Evolutionary conservation across 2,888 invertebrate genomes (phyloP), one percentile per base, ranked within the genome.

Genomic region (Glaucopsyche alexis): DNA sequence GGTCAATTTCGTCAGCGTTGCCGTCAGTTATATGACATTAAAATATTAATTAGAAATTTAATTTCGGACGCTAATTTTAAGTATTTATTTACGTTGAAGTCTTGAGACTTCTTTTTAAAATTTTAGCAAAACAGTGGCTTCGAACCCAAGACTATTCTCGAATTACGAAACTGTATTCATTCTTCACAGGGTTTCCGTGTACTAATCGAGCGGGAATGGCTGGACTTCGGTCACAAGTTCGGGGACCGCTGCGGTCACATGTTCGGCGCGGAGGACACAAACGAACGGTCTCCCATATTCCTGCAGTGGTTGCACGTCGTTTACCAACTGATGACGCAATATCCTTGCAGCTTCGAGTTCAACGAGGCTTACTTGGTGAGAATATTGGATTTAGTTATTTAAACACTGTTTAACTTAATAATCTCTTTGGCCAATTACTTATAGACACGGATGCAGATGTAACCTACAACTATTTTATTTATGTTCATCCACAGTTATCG

Each of bases 221-320:
- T 99, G 55, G 98, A 97, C 85, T 99, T 98, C 90, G 99, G 99
- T 0, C 99, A 99, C 93, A 99, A 99, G 93, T 99, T 99, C 91
- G 97, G 97, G 7, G 99, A 99, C 90, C 95, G 99, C 71, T 98
- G 98, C 87, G 97, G 97, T 0, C 96, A 96, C 82, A 95, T 95
- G 52, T 95, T 96, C 64, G 96, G 96, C 14, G 94, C 95, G 5
- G 97, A 97, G 77, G 98, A 99, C 83, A 94, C 95, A n/a, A 99
- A 98, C 88, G 99, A 99, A 91, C 94, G 98, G 50, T 98, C 98
- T 84, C 99, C 99, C 6, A 97, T 99, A 79, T 99, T 99, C 93
- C 93, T 99, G 76, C 99, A 99, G 90, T 99, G 99, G 98, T 94
- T 99, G 64, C 99, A 99, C 88, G 97, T 98, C 83, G 97, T 99